These are phyloP conservation scores for Epizoanthus stellaris DNA, from an alignment of 92 coral and sea anemone genomes.

Conservation along the genomic window DNA sequence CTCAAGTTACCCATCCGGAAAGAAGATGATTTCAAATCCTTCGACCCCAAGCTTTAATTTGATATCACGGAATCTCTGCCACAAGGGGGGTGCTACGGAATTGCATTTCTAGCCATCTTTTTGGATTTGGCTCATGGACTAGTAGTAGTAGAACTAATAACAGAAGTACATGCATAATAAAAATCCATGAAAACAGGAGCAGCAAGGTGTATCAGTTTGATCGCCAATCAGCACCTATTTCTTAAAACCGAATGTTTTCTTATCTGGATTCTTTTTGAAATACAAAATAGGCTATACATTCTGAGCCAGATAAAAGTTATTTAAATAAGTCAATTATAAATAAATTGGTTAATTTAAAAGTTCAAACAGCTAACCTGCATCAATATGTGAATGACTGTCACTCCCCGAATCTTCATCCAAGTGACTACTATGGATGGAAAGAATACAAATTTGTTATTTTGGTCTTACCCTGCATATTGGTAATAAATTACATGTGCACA, in stretches of 20 bases:
- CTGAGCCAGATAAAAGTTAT: conserved; percentile 2
- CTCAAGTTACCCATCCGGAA: not conserved
- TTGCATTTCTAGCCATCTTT: conserved; percentile 9
- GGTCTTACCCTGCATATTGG: not conserved
- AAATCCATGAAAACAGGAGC: conserved; percentile 5
- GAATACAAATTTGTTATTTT: conserved; percentile 7
- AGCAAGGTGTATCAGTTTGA: conserved; percentile 12
- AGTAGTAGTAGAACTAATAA: conserved; percentile 5
- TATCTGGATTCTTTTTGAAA: conserved; percentile 8
- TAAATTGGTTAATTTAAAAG: conserved; percentile 3
- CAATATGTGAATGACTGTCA: conserved; percentile 7
- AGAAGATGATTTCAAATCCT: not conserved
- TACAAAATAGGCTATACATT: conserved; percentile 5
- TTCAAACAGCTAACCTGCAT: conserved; percentile 12
- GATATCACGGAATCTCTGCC: not conserved
- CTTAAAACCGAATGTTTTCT: not conserved
- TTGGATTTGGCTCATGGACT: conserved; percentile 14
- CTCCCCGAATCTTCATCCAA: conserved; percentile 12
- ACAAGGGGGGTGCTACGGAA: not conserved
- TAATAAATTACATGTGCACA: not conserved
- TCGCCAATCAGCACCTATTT: conserved; percentile 9
- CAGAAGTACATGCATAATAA: conserved; percentile 10
- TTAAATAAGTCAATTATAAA: conserved; percentile 6
- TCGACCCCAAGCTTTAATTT: conserved; percentile 4
- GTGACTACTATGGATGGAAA: conserved; percentile 18